These are phyloP conservation scores for Stegophylla sp. DNA, from an alignment of 2,888 invertebrate species.

Conservation along the genomic window DNA sequence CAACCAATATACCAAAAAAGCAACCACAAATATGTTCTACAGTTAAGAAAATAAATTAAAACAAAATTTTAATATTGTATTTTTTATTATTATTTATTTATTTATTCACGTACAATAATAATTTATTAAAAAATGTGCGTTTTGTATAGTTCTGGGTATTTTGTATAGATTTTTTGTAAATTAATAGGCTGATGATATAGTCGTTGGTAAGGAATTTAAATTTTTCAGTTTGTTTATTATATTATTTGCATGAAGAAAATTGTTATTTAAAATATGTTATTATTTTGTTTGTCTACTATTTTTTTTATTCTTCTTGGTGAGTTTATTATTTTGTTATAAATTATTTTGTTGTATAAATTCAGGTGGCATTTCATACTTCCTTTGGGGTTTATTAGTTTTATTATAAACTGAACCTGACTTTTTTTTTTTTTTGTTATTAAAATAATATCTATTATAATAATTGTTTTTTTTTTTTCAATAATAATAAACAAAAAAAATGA, in stretches of 20 bases:
- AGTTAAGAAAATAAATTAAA: slow-evolving; percentile 41
- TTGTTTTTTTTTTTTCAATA: slow-evolving; percentile 6
- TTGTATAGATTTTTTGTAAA: slow-evolving; percentile 28
- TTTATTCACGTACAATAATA: slow-evolving; percentile 36
- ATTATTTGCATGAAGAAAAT: slow-evolving; percentile 34
- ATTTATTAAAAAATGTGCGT: slow-evolving; percentile 29
- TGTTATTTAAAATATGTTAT: slow-evolving; percentile 46
- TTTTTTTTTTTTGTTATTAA: neutral
- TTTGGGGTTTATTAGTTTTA: slow-evolving; percentile 10
- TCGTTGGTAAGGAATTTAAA: slow-evolving; percentile 11
- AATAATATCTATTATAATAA: neutral
- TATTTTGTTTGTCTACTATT: slow-evolving; percentile 28
- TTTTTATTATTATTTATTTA: slow-evolving; percentile 37
- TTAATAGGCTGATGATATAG: slow-evolving; percentile 19
- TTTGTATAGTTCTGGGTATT: slow-evolving; percentile 42
- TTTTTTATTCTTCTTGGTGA: slow-evolving; percentile 34
- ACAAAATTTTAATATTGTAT: neutral
- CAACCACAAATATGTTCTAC: slow-evolving; percentile 21
- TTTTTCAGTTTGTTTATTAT: slow-evolving; percentile 36
- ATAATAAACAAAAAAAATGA: neutral
- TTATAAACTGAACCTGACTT: neutral
- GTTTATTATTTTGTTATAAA: slow-evolving; percentile 42
- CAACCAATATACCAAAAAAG: neutral
- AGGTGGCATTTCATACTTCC: slow-evolving; percentile 32
- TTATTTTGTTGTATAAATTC: neutral